Conservation (phyloP, 2,888 invertebrate genomes). For the Microctonus brassicae region DNA sequence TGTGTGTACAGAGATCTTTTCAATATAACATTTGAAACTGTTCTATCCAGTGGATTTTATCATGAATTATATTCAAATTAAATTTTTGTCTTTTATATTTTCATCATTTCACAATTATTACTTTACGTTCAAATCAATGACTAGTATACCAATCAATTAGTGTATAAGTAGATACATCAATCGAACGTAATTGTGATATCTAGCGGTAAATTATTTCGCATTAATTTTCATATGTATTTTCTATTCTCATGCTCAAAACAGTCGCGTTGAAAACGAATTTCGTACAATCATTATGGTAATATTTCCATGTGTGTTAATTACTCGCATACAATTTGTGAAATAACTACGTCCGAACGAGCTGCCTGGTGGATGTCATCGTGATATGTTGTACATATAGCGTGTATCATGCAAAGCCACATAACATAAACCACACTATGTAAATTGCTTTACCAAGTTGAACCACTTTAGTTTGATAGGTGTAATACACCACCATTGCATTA, state of each 20-base stretch:
- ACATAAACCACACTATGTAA: slow-evolving; percentile 21
- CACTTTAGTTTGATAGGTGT: not conserved
- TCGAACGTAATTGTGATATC: no score
- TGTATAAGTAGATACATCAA: not conserved
- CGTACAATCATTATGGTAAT: not conserved
- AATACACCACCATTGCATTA: not conserved
- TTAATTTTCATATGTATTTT: no score
- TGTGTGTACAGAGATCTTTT: no score
- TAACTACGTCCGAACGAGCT: slow-evolving; percentile 25
- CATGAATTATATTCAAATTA: no score
- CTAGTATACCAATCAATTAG: not conserved
- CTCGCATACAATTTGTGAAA: slow-evolving; percentile 28
- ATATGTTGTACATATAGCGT: not conserved
- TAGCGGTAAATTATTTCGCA: no score
- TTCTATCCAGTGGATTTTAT: no score
- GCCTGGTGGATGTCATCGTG: slow-evolving; percentile 15
- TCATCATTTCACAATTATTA: no score
- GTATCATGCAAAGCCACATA: slow-evolving; percentile 10
- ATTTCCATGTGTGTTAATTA: slow-evolving; percentile 23
- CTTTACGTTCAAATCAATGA: no score
- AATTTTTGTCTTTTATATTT: no score
- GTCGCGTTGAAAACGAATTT: not conserved
- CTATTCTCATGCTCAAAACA: not conserved
- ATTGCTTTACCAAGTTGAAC: slow-evolving; percentile 4
- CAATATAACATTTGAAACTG: no score